Conservation (phyloP, 2,888 invertebrate species). For the Molanna angustata region DNA sequence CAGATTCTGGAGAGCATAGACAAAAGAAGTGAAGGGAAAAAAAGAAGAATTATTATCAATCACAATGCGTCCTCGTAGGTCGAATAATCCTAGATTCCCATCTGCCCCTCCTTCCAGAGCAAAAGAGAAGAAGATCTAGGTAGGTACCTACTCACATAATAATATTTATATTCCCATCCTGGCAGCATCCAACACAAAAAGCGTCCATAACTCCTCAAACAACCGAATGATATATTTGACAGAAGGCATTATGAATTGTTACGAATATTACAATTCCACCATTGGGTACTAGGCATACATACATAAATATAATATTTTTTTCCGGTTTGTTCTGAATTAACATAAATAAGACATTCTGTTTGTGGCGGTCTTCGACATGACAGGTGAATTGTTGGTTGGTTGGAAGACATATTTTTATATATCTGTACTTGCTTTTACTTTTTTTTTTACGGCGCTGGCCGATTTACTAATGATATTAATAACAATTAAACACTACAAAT, state of each 20-base stretch:
- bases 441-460: no score
- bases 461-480: no score
- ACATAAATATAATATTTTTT: slow-evolving; percentile 35
- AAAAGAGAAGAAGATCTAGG: no score
- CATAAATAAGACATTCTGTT: slow-evolving; percentile 61
- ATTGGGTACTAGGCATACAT: slow-evolving; percentile 19
- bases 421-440: no score
- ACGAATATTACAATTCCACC: slow-evolving; percentile 25
- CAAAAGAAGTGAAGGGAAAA: no score
- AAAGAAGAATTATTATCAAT: no score
- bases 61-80: no score
- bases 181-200: slow-evolving; percentile 14
- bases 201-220: slow-evolving; percentile 31
- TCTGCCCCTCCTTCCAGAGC: background rate
- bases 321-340: slow-evolving; percentile 56
- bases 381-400: slow-evolving; percentile 33
- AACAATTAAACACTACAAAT: no score
- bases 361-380: slow-evolving; percentile 40
- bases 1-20: no score
- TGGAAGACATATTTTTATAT: no score
- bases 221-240: slow-evolving; percentile 32
- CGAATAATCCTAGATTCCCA: no score
- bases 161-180: slow-evolving; percentile 9
- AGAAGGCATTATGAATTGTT: slow-evolving; percentile 30
- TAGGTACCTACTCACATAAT: background rate